Evolutionary conservation across 2,113 vertebrate genomes (phyloP), one percentile per base, ranked within the genome.

Genomic region (Laterallus jamaicensis): DNA sequence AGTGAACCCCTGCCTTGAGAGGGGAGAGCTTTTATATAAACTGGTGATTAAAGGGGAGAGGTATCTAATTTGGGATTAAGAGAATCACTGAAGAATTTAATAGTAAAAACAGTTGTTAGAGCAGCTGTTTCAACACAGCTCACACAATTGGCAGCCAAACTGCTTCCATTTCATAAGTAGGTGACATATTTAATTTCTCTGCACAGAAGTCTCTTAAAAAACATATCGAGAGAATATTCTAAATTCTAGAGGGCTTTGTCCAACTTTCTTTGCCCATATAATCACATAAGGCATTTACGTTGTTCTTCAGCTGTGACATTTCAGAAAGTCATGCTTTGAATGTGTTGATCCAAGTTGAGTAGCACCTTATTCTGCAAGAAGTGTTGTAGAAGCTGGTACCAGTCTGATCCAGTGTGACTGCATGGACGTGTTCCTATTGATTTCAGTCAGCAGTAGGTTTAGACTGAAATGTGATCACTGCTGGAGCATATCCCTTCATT

Each of bases 131-230:
- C 37, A 82, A 90, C 90, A 93, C 82, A 81, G 55, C 54, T 70
- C 67, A 55, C 64, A 32, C 92, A 90, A 92, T 66, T 91, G 85
- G 90, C 95, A 54, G 54, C 91, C 96, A 94, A 26, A 92, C 32
- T 64, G 86, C 80, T 84, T 90, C 94, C 69, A 90, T 81, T 76
- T 91, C 87, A 22, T 74, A 80, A 95, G 89, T 80, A 93, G 95
- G 94, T 95, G 95, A 96, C 93, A 95, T 94, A 84, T 90, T 97
- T 96, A 82, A 97, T 97, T 97, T 96, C 80, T 95, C 87, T 95
- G 83, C 86, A 86, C 80, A 80, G 83, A 86, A 86, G 80, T 78
- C 55, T 92, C 82, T 95, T 95, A 93, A 93, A 74, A 74, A 4
- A 40, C 14, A 4, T 89, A 92, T 89, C 75, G 94, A 80, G 92